Conservation (phyloP, 2,888 invertebrate species). For the Ptychoptera contaminata region DNA sequence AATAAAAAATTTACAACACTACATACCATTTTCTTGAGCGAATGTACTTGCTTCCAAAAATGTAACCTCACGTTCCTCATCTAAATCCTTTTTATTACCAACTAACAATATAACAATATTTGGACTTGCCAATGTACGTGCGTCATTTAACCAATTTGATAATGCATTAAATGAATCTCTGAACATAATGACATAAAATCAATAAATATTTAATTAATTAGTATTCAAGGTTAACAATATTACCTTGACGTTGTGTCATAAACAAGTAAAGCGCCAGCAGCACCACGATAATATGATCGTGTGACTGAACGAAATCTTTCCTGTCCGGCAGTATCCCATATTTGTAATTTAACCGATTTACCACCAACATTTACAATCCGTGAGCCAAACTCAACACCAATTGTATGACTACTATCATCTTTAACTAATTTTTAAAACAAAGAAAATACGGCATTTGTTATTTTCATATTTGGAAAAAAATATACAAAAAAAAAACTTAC, state of each 20-base stretch:
- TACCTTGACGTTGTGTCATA: constrained; percentile 72
- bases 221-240: neutral
- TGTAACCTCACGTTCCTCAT: constrained; percentile 65
- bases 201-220: neutral
- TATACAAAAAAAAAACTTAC: constrained; percentile 36
- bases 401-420: constrained; percentile 69
- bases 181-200: neutral
- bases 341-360: constrained; percentile 67
- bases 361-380: constrained; percentile 69
- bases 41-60: constrained; percentile 69
- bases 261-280: constrained; percentile 81
- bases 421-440: constrained; percentile 48
- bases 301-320: constrained; percentile 42
- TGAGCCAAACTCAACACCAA: constrained; percentile 78
- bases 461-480: constrained; percentile 1
- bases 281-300: constrained; percentile 69
- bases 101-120: constrained; percentile 67
- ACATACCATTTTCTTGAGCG: constrained; percentile 67
- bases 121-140: constrained; percentile 62
- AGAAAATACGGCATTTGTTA: neutral
- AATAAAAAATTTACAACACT: constrained; percentile 3
- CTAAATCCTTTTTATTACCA: constrained; percentile 70
- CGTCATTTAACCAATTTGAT: constrained; percentile 73
- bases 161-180: constrained; percentile 80
- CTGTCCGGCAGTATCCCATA: constrained; percentile 49